Evolutionary conservation across 2,888 invertebrate genomes (phyloP), one percentile per base, ranked within the genome.

Genomic region (Eupithecia dodoneata): DNA sequence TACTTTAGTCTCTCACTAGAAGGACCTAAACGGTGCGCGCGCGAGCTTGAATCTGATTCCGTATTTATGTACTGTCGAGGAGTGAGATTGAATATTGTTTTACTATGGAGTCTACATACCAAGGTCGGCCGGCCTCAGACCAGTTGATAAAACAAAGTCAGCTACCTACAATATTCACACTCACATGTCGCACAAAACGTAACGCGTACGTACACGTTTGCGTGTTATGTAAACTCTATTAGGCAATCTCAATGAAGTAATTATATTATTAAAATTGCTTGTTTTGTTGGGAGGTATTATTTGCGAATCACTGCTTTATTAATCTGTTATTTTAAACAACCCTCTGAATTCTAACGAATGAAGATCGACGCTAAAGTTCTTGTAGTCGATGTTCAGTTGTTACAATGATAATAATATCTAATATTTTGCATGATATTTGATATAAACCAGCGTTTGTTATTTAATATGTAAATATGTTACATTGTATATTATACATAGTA

Each of bases 31-130:
- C 7, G 7, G 66, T 6, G 66, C 41, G 15, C 66, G 66, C 66
- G 15, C 66, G 66, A 41, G 42, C 66, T 66, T 15, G 66, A 42
- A 66, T 66, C 42, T 66, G 42, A 66, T 66, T 66, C 7, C 15
- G 66, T 41, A 66, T 42, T 66, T 66, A 66, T 42, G 42, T 41
- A 66, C 66, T 7, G 66, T 42, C 42, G 42, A n/a, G 42, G 15
- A 41, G 6, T 42, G 15, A 12, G 42, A 66, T 63, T 63, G 63
- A 12, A 63, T 30, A 63, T 30, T 30, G 30, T 30, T 63, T 63
- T 63, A 63, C 2, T 30, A 63, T 12, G n/a, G n/a, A 59, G n/a
- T 18, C 18, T n/a, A 9, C 55, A 55, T n/a, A 55, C 55, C 55
- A n/a, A 52, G n/a, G 3, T 52, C 4, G 13, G 52, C 15, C 15